Evolutionary conservation across 2,797 vertebrate genomes (phyloP).

Genomic region (Eupleurogrammus muticus): DNA sequence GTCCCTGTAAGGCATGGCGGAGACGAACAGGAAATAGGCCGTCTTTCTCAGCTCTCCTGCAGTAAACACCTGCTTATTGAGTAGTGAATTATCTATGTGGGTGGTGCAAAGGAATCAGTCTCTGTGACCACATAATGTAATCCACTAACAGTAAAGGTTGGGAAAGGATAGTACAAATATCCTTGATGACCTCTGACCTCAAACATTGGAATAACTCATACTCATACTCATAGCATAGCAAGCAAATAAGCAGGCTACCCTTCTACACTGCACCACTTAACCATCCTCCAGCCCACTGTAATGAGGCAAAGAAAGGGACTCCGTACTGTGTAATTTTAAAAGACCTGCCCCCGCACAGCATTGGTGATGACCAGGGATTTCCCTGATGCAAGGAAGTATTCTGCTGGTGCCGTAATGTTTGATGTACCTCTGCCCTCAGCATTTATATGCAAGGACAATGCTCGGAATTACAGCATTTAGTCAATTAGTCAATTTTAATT

Average conservation of each 20-base stretch:
- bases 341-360: not conserved
- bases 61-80: not conserved
- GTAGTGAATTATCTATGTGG: not conserved
- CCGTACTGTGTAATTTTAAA: no score
- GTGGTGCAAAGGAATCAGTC: not conserved
- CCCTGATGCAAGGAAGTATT: not conserved
- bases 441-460: not conserved
- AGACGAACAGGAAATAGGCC: no score
- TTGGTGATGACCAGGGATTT: not conserved
- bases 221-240: no score
- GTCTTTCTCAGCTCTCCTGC: no score
- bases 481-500: no score
- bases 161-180: not conserved
- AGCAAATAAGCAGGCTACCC: slow-evolving; percentile 6
- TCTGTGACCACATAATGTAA: not conserved
- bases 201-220: no score
- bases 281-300: no score
- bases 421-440: not conserved
- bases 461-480: no score
- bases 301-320: no score
- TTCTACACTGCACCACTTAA: not conserved
- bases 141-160: not conserved
- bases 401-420: not conserved
- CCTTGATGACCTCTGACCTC: no score
- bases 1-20: not conserved